These are phyloP conservation scores for Meteorus cinctellus DNA, from an alignment of 2,888 invertebrate species.

Conservation along the genomic window DNA sequence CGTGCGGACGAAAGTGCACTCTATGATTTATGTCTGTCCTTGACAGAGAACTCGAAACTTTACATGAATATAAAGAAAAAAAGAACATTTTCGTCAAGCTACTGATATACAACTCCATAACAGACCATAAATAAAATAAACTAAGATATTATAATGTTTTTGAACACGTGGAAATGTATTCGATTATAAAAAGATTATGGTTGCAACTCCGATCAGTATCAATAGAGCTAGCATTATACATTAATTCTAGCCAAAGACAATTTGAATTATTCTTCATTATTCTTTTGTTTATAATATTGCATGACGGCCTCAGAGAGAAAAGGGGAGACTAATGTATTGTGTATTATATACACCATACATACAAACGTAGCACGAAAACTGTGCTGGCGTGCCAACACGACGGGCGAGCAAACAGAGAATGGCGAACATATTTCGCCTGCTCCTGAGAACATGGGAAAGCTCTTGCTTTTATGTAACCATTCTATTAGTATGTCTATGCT, in stretches of 20 bases:
- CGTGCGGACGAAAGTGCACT: background rate
- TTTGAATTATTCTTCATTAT: too few relatives aligned
- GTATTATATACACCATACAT: background rate
- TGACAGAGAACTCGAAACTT: background rate
- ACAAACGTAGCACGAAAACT: background rate
- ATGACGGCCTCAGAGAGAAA: background rate
- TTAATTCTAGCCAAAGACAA: too few relatives aligned
- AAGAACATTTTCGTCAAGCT: too few relatives aligned
- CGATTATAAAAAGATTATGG: too few relatives aligned
- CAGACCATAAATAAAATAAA: too few relatives aligned
- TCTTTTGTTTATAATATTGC: too few relatives aligned
- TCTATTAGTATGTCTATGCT: conserved; percentile 6
- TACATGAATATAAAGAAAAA: too few relatives aligned
- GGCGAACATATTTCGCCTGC: conserved; percentile 56
- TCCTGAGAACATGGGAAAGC: conserved; percentile 70
- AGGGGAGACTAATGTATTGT: background rate
- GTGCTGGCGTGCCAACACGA: conserved; percentile 11
- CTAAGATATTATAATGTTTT: too few relatives aligned
- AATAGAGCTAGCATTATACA: too few relatives aligned
- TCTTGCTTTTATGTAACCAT: conserved; percentile 62
- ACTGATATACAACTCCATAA: too few relatives aligned
- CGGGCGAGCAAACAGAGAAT: conserved; percentile 56
- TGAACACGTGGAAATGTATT: too few relatives aligned
- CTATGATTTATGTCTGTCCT: background rate
- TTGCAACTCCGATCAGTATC: too few relatives aligned